Percentiles rank a stretch among this genome's conserved stretches.
Evolutionary conservation across 2,113 vertebrate genomes (phyloP).

Genomic region (Sander vitreus): DNA sequence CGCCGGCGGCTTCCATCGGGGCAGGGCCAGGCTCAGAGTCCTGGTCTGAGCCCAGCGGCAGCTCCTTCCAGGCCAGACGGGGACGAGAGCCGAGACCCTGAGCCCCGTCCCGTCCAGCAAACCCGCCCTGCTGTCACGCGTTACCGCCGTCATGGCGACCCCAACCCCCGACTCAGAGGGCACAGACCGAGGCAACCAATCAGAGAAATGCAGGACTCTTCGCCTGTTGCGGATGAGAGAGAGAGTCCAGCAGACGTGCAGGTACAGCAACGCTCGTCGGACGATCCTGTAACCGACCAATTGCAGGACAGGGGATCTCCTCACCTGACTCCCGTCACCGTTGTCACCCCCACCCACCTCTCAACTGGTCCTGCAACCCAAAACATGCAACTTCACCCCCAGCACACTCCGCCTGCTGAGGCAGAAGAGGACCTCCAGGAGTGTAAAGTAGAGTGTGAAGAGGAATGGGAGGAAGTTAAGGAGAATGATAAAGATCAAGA

Average conservation of each 20-base stretch:
- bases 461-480: conserved; percentile 26
- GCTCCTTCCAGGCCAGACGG: conserved; percentile 7
- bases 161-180: conserved; percentile 71
- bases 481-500: conserved; percentile 35
- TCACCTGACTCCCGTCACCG: conserved; percentile 63
- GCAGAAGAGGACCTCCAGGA: conserved; percentile 54
- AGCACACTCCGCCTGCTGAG: conserved; percentile 15
- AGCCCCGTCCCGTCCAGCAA: conserved; percentile 63
- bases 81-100: conserved; percentile 38
- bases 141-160: conserved; percentile 77
- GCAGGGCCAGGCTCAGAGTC: conserved; percentile 50
- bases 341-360: conserved; percentile 52
- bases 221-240: conserved; percentile 14
- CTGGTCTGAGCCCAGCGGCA: conserved; percentile 21
- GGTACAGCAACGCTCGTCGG: conserved; percentile 13
- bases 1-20: conserved; percentile 63
- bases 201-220: conserved; percentile 48
- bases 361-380: conserved; percentile 5
- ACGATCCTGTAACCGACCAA: conserved; percentile 36
- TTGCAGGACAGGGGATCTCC: conserved; percentile 52
- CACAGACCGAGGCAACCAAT: conserved; percentile 61
- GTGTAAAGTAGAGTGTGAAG: conserved; percentile 18
- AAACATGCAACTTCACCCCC: background rate
- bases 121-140: conserved; percentile 70
- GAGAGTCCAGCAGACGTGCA: conserved; percentile 11